A percentile compares a stretch with the other conserved stretches of the same genome.
Conservation (phyloP, 2,888 invertebrate genomes). For the Yponomeuta plumbellus region DNA sequence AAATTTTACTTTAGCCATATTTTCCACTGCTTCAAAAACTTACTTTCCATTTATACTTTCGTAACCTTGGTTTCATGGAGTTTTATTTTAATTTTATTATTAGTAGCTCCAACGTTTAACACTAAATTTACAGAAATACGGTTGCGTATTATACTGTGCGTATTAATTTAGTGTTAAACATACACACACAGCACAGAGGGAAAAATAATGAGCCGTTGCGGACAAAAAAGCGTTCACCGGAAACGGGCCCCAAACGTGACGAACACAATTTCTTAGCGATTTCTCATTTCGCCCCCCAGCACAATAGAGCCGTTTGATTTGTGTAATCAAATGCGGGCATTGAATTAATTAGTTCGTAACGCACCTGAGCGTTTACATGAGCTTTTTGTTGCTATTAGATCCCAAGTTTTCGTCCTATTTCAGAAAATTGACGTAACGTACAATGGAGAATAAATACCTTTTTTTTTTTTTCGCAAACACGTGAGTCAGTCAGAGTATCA, state of each 20-base stretch:
- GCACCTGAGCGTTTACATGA: constrained; percentile 68
- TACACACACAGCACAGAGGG: constrained; percentile 24
- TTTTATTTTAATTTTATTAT: too few species aligned
- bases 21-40: too few species aligned
- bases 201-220: constrained; percentile 55
- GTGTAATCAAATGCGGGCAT: constrained; percentile 76
- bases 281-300: constrained; percentile 69
- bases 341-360: constrained; percentile 74
- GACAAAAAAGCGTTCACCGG: constrained; percentile 57
- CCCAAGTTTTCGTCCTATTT: not conserved
- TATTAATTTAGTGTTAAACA: too few species aligned
- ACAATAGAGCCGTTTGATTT: constrained; percentile 69
- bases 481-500: too few species aligned
- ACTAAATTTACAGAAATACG: too few species aligned
- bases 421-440: not conserved
- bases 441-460: too few species aligned
- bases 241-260: constrained; percentile 68
- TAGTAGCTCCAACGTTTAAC: too few species aligned
- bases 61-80: too few species aligned
- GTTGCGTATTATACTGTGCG: too few species aligned
- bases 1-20: too few species aligned
- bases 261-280: constrained; percentile 74
- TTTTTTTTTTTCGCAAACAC: too few species aligned
- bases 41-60: too few species aligned
- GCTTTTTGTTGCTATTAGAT: constrained; percentile 28